These are phyloP conservation scores for Coccyzus lansbergi DNA, from an alignment of 2,797 vertebrate species.

Conservation along the genomic window DNA sequence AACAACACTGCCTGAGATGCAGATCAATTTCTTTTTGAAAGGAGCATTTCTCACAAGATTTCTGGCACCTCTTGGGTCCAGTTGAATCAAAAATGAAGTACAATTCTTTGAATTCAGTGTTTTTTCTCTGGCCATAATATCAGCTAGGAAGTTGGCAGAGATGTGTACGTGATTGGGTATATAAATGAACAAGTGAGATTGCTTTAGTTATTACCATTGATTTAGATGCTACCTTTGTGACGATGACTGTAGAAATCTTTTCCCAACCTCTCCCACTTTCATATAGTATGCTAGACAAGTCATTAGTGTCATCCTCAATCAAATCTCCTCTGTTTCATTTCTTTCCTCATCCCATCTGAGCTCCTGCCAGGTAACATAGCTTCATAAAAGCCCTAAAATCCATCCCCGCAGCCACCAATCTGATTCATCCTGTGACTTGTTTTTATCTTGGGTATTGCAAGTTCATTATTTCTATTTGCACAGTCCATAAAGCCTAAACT, in stretches of 20 bases:
- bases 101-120: slow-evolving; percentile 40
- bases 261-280: slow-evolving; percentile 35
- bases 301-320: slow-evolving; percentile 27
- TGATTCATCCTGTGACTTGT: slow-evolving; percentile 35
- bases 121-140: background rate
- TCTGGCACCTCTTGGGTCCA: slow-evolving; percentile 47
- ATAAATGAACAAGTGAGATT: slow-evolving; percentile 18
- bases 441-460: background rate
- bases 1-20: background rate
- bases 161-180: slow-evolving; percentile 29
- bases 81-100: slow-evolving; percentile 42
- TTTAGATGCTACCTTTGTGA: slow-evolving; percentile 36
- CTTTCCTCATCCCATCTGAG: background rate
- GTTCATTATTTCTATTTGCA: slow-evolving; percentile 1
- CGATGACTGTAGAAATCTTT: slow-evolving; percentile 7
- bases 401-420: slow-evolving; percentile 13
- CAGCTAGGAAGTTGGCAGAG: slow-evolving; percentile 55
- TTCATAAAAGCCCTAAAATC: slow-evolving; percentile 33
- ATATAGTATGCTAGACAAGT: background rate
- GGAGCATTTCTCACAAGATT: slow-evolving; percentile 44
- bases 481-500: background rate
- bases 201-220: slow-evolving; percentile 26
- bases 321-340: background rate
- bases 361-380: slow-evolving; percentile 26
- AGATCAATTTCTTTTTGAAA: slow-evolving; percentile 38